These are phyloP conservation scores for Ganaspis brasiliensis DNA, from an alignment of 2,888 invertebrate genomes.

Conservation along the genomic window DNA sequence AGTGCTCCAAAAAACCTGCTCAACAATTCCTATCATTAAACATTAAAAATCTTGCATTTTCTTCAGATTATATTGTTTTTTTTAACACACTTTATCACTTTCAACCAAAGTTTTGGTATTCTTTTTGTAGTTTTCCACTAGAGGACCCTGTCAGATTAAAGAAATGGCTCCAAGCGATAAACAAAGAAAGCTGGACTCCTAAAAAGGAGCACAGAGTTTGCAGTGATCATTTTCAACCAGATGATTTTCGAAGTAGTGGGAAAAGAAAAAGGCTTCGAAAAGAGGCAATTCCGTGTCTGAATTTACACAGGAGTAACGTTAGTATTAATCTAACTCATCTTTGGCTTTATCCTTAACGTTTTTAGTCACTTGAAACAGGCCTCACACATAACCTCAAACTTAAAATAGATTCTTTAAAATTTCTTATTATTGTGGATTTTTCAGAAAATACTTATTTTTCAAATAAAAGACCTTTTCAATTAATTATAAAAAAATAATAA, in stretches of 20 bases:
- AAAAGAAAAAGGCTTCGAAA: conserved; percentile 40
- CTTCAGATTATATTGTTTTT: conserved; percentile 3
- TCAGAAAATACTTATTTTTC: too few species aligned
- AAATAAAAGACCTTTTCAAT: too few species aligned
- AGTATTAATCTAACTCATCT: conserved; percentile 8
- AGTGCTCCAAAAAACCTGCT: background rate
- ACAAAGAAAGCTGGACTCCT: conserved; percentile 38
- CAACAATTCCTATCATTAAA: background rate
- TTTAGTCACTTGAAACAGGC: background rate
- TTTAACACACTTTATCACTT: background rate
- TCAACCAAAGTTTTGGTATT: background rate
- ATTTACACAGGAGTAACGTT: conserved; percentile 21
- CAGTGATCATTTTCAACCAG: conserved; percentile 36
- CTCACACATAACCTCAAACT: too few species aligned
- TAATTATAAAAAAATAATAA: too few species aligned
- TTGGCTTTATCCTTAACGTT: background rate
- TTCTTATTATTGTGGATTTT: too few species aligned
- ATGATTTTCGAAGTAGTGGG: conserved; percentile 39
- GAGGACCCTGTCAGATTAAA: conserved; percentile 39
- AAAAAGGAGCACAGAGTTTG: conserved; percentile 38
- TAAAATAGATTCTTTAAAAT: too few species aligned
- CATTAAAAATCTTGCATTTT: conserved; percentile 7
- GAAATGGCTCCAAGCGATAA: conserved; percentile 38
- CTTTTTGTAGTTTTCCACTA: conserved; percentile 34
- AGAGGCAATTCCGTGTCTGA: conserved; percentile 32